Base-by-base conservation (phyloP, 2,113 vertebrate genomes). In the Apteryx owenii region DNA sequence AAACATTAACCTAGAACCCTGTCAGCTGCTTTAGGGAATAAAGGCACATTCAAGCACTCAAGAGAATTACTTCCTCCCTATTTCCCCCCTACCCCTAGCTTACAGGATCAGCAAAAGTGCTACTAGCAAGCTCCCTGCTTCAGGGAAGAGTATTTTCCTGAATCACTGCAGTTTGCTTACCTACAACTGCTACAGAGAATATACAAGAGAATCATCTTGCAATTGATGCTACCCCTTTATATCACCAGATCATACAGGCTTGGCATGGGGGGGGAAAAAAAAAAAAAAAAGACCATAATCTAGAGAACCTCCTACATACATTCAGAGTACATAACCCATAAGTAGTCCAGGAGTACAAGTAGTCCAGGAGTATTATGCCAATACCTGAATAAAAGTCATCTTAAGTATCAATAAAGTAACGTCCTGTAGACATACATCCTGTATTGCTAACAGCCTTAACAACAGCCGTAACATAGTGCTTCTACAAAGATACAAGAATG, bases 171-270 rank as follows among this genome's bases (percentile, higher is more conserved):
- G 53, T 42, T 14, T n/a, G 18, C 10, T 73, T 22, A 36, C 26
- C 22, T 60, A 54, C 50, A 28, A 36, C 75, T 22, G 7, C 18
- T 80, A 25, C 51, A 44, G 42, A 60, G 71, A 61, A 79, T 5
- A 51, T 0, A 69, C 9, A 42, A 18, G 62, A 4, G 3, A 58
- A 69, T 15, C 9, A 51, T 8, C 25, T 2, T 58, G 40, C 36
- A 66, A 64, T 18, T 50, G 53, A 15, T 26, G 62, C 1, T 44
- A 25, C 44, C 9, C 20, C 54, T 23, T 0, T 69, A 9, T 9
- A 66, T 0, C 44, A 40, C 28, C 2, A 0, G 22, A 56, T 50
- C 10, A 50, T 3, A 40, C 1, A 84, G 5, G 8, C 23, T 62
- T 48, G 46, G 17, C 46, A 48, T 19, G 44, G 16, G 44, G 44